Conservation (phyloP, 2,797 vertebrate species). For the Anniella stebbinsi region DNA sequence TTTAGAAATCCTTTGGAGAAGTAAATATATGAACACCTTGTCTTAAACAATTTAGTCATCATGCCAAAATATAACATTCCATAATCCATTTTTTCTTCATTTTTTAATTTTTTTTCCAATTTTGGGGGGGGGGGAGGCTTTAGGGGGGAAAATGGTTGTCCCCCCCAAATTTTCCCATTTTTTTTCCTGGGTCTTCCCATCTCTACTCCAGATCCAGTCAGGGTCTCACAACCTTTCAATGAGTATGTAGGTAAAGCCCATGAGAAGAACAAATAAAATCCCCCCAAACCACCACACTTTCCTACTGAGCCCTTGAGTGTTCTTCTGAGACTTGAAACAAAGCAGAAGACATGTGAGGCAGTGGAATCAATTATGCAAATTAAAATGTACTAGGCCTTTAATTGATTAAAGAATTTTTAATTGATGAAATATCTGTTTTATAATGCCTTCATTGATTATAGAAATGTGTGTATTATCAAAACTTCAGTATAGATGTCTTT, state of each 20-base stretch:
- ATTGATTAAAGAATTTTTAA: background rate
- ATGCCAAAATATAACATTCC: no score
- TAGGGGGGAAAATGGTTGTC: no score
- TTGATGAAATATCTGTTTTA: background rate
- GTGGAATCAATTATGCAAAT: background rate
- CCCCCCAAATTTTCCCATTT: no score
- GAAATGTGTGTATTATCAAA: background rate
- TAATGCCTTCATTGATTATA: background rate
- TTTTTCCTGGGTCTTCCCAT: no score
- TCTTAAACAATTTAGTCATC: no score
- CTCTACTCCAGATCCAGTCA: no score
- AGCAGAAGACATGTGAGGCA: background rate
- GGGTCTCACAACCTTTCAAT: no score
- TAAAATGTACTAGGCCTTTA: background rate
- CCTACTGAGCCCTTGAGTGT: background rate
- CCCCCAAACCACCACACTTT: background rate
- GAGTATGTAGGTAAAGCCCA: accelerated
- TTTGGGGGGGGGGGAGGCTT: no score
- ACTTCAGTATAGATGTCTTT: background rate
- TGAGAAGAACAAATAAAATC: background rate
- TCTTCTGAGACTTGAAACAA: background rate
- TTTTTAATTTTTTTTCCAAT: no score
- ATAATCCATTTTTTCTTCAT: no score
- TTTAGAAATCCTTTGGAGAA: no score
- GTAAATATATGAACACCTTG: no score